Evolutionary conservation across 2,797 vertebrate genomes (phyloP), one percentile per base, ranked within the genome.

Genomic region (Eremophila alpestris): DNA sequence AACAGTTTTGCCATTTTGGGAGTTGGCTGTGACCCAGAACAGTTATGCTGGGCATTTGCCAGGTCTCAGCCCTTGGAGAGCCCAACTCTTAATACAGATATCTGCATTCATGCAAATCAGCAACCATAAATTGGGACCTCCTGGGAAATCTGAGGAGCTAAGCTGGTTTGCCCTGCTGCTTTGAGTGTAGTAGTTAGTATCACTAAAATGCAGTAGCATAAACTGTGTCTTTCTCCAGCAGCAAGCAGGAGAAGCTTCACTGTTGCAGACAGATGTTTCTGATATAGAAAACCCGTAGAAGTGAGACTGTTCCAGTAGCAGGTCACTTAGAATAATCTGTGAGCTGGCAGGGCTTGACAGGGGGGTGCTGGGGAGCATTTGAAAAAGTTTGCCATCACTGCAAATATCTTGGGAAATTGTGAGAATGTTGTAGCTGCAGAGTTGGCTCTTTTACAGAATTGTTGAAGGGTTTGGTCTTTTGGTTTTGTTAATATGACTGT

Each of bases 101-200:
- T 26, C 71, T 59, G 20, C 32, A 24, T 77, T 68, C 55, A 11
- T 49, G 48, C 36, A 13, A 43, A 5, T 68, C 56, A 73, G 67
- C 34, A 55, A 5, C 41, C 0, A 0, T n/a, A 26, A 68, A 5
- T 19, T 58, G 40, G 36, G 30, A 36, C 22, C 38, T 55, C 0
- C 2, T 40, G 26, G 40, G 85, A 81, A 75, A 74, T 58, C 17
- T 1, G 13, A 54, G 74, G 40, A 65, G 30, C 83, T 89, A 10
- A 55, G 48, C 56, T 84, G 23, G 5, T 56, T 74, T 83, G 52
- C 56, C 55, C n/a, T 32, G 14, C 38, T 55, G 17, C 48, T 64
- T 6, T 55, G 58, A 38, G 23, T 7, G 7, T 52, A 43, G 22
- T 40, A 49, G 34, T 45, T 60, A 46, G 5, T 51, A 32, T 75